Percentiles rank a stretch among this genome's conserved stretches.
Evolutionary conservation across 2,888 invertebrate species (phyloP).

Genomic region (Venustoraphidia nigricollis): DNA sequence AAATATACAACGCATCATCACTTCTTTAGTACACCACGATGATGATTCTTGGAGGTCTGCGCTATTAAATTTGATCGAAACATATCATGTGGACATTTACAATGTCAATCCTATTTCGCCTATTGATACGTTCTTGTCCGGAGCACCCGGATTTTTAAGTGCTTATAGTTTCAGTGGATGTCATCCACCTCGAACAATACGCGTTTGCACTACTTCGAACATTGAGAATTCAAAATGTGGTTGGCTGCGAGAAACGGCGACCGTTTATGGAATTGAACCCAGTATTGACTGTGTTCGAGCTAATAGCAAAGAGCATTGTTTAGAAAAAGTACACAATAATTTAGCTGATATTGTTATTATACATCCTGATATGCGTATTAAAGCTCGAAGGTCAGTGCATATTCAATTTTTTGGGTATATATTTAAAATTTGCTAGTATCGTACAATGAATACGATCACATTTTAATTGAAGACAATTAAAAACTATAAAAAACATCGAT

Average conservation of each 20-base stretch:
- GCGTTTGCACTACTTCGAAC: slow-evolving; percentile 51
- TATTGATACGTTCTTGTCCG: slow-evolving; percentile 49
- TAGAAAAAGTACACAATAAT: slow-evolving; percentile 45
- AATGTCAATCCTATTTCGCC: slow-evolving; percentile 41
- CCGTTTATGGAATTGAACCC: slow-evolving; percentile 62
- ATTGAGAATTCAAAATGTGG: slow-evolving; percentile 63
- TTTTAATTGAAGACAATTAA: too few species aligned
- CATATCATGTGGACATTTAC: slow-evolving; percentile 34
- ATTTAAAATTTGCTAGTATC: too few species aligned
- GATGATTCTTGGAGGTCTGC: slow-evolving; percentile 37
- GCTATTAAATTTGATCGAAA: slow-evolving; percentile 43
- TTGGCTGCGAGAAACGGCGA: slow-evolving; percentile 58
- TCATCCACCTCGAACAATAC: slow-evolving; percentile 43
- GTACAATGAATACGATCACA: too few species aligned
- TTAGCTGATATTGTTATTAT: slow-evolving; percentile 57
- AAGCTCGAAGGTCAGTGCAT: slow-evolving; percentile 41
- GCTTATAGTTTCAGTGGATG: slow-evolving; percentile 54
- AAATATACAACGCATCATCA: slow-evolving; percentile 33
- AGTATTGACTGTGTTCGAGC: slow-evolving; percentile 60
- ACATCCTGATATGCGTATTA: slow-evolving; percentile 53
- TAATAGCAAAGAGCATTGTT: slow-evolving; percentile 43
- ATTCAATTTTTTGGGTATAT: neutral
- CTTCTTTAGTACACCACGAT: slow-evolving; percentile 26
- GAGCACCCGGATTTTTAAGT: slow-evolving; percentile 42
- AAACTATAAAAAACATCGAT: too few species aligned